These are phyloP conservation scores for Rhorus exstirpatorius DNA, from an alignment of 2,888 invertebrate species.

Conservation along the genomic window DNA sequence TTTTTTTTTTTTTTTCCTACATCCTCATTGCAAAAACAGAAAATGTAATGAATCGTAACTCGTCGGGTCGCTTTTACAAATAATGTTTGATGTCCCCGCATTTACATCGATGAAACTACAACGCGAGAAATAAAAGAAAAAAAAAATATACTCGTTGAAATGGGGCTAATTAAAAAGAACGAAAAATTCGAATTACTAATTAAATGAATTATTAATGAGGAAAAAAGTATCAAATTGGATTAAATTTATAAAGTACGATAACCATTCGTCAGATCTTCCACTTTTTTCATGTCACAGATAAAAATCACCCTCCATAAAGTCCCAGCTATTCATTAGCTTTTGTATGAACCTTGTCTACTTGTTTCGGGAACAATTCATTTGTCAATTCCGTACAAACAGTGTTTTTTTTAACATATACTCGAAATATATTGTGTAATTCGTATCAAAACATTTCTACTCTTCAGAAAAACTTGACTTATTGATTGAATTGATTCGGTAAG, in stretches of 20 bases:
- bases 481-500: too few species aligned
- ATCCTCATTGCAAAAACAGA: constrained; percentile 2
- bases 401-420: too few species aligned
- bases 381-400: too few species aligned
- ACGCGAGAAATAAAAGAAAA: neutral
- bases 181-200: constrained; percentile 6
- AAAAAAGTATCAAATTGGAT: constrained; percentile 7
- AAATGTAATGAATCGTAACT: constrained; percentile 28
- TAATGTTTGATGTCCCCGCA: constrained; percentile 13
- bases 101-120: neutral
- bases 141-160: neutral
- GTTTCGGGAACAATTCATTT: too few species aligned
- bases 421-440: too few species aligned
- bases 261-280: constrained; percentile 18
- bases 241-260: constrained; percentile 8
- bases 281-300: constrained; percentile 12
- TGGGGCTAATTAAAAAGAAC: neutral
- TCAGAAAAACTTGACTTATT: too few species aligned
- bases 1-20: neutral
- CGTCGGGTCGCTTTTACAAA: constrained; percentile 5
- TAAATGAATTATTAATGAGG: constrained; percentile 20
- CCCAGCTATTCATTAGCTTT: constrained; percentile 1
- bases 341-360: too few species aligned
- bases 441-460: too few species aligned
- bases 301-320: constrained; percentile 30